Base-by-base conservation (phyloP, 2,113 vertebrate genomes). In the Upupa epops region DNA sequence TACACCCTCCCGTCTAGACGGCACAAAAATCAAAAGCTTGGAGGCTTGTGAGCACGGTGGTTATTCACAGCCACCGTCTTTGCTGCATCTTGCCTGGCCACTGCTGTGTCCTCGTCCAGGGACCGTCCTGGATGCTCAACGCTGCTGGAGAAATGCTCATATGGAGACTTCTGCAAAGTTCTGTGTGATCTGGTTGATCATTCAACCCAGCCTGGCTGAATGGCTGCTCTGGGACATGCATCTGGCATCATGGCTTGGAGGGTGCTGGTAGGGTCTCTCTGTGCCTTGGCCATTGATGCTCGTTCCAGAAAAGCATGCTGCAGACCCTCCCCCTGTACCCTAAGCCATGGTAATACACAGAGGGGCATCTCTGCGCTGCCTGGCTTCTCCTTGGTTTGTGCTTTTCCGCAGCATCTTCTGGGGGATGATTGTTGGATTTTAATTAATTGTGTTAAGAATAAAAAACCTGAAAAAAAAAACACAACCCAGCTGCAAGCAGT, bases 361-460 rank as follows among this genome's bases (percentile, higher is more conserved):
- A n/a, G 24, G 21, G 18, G 9, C 59, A 26, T 52, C 72, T 56
- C 81, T 19, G 79, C 68, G 56, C 58, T 24, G 28, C 49, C 51
- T 55, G 37, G 31, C 48, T n/a, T 3, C 77, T 74, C 58, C 80
- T 31, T 13, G 32, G 17, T 68, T 83, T 68, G 48, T n/a, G 48
- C 80, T 79, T 88, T 84, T 34, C 83, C 40, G 11, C 78, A 24
- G 3, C 0, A 1, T 22, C 94, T 78, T 94, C 68, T 48, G 91
- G 92, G 90, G 92, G 71, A 72, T 5, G 5, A 40, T 31, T 1
- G 0, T 58, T 45, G 75, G 6, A 0, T 77, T 96, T 91, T 91
- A 91, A 96, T 95, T 93, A 95, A 96, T 83, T 82, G 63, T 36
- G 51, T 40, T 91, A 54, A 52, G 87, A 93, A 80, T 6, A 6